Percentiles rank a stretch among this genome's conserved stretches.
phyloP scores from a whole-genome alignment of 2,888 invertebrate genomes.

The Gymnocheta viridis region DNA sequence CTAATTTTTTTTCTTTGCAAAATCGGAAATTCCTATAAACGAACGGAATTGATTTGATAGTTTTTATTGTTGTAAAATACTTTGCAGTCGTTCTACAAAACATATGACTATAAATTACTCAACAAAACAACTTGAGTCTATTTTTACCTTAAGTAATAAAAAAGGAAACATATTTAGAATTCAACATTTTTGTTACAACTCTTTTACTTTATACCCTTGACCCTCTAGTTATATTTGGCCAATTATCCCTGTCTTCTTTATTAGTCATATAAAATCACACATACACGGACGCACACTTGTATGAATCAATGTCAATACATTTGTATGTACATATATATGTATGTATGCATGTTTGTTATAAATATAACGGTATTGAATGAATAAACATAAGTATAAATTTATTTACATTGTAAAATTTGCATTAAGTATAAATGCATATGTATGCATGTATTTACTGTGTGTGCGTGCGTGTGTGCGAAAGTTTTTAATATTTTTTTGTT shows the following conservation, averaged over 20 bases:
- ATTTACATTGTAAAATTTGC: constrained; percentile 14
- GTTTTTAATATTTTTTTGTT: constrained; percentile 8
- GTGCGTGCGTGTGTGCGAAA: neutral
- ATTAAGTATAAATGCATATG: neutral
- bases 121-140: constrained; percentile 38
- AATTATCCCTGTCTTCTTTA: constrained; percentile 53
- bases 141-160: constrained; percentile 28
- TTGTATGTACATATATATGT: neutral
- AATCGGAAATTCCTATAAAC: constrained; percentile 43
- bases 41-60: constrained; percentile 15
- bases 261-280: constrained; percentile 50
- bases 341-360: neutral
- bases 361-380: constrained; percentile 38
- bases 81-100: neutral
- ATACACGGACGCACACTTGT: neutral
- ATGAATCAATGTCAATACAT: constrained; percentile 5
- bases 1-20: neutral
- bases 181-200: constrained; percentile 28
- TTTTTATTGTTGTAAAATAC: neutral
- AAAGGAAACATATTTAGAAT: constrained; percentile 14
- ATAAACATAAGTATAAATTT: neutral
- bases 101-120: constrained; percentile 1
- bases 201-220: constrained; percentile 46
- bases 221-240: constrained; percentile 41
- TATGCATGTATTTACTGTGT: neutral